Evolutionary conservation across 2,888 invertebrate genomes (phyloP).

Genomic region (Eledone cirrhosa): DNA sequence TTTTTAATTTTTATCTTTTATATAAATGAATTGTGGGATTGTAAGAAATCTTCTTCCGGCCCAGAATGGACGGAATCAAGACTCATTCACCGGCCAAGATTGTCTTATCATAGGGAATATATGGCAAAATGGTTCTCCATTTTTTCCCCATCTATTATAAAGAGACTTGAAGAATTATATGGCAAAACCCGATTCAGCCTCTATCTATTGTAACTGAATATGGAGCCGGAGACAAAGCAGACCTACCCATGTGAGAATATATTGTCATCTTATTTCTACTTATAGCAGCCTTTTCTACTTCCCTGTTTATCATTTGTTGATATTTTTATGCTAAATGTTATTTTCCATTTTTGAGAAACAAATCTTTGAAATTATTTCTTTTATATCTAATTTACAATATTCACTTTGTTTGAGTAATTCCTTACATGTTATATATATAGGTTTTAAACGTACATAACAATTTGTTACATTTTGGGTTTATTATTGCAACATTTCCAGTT

Average conservation of each 20-base stretch:
- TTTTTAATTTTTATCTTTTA: background rate
- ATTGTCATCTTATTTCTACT: constrained; percentile 15
- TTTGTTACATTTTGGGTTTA: too few species aligned
- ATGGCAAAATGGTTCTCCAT: constrained; percentile 12
- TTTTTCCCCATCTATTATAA: constrained; percentile 1
- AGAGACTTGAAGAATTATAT: background rate
- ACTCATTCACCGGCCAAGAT: constrained; percentile 9
- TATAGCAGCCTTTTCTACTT: background rate
- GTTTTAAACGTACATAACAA: too few species aligned
- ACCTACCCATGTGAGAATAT: constrained; percentile 27
- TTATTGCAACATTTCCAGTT: too few species aligned
- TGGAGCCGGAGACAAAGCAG: constrained; percentile 29
- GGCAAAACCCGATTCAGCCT: too few species aligned
- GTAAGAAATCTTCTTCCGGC: constrained; percentile 23
- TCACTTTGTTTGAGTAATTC: too few species aligned
- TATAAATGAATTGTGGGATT: constrained; percentile 25
- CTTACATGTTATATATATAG: too few species aligned
- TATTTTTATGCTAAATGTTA: background rate
- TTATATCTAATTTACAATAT: too few species aligned
- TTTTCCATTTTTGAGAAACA: too few species aligned
- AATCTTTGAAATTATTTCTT: too few species aligned
- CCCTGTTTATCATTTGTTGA: constrained; percentile 4
- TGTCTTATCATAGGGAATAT: constrained; percentile 23
- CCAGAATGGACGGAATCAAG: background rate
- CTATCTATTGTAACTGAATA: background rate